Evolutionary conservation across 2,888 invertebrate genomes (phyloP).

Genomic region (Diarsia dahlii): DNA sequence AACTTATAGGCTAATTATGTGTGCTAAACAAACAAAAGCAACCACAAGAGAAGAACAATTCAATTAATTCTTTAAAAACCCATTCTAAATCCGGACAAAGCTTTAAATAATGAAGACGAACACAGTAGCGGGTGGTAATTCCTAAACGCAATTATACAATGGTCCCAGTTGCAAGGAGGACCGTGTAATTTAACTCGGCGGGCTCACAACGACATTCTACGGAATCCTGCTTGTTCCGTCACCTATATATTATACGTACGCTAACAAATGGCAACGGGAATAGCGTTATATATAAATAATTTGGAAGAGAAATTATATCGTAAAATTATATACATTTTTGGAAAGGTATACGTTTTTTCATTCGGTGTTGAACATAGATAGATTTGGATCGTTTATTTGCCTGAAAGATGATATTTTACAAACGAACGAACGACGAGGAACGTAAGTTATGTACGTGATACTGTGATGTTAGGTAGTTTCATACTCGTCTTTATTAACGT

Average conservation of each 20-base stretch:
- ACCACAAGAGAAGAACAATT: background rate
- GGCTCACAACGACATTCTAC: constrained; percentile 38
- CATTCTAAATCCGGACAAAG: constrained; percentile 30
- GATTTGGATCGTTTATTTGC: no score
- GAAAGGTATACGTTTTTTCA: background rate
- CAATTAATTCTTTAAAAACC: constrained; percentile 3
- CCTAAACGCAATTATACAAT: constrained; percentile 70
- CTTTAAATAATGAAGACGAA: constrained; percentile 52
- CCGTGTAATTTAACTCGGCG: constrained; percentile 61
- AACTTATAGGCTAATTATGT: background rate
- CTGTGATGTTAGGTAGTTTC: no score
- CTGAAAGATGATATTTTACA: no score
- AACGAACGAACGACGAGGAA: no score
- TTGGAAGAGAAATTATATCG: constrained; percentile 10
- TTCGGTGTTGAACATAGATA: background rate
- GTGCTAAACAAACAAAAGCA: constrained; percentile 1
- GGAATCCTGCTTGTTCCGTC: constrained; percentile 47
- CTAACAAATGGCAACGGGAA: constrained; percentile 43
- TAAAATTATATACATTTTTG: constrained; percentile 12
- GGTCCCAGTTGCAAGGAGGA: constrained; percentile 61
- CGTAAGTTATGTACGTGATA: no score
- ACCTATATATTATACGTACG: constrained; percentile 29
- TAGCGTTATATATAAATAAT: constrained; percentile 44
- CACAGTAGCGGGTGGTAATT: constrained; percentile 58
- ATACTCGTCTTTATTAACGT: no score